These are phyloP conservation scores for Lutraria rhynchaena DNA, from an alignment of 1,140 invertebrate genomes.

Conservation along the genomic window DNA sequence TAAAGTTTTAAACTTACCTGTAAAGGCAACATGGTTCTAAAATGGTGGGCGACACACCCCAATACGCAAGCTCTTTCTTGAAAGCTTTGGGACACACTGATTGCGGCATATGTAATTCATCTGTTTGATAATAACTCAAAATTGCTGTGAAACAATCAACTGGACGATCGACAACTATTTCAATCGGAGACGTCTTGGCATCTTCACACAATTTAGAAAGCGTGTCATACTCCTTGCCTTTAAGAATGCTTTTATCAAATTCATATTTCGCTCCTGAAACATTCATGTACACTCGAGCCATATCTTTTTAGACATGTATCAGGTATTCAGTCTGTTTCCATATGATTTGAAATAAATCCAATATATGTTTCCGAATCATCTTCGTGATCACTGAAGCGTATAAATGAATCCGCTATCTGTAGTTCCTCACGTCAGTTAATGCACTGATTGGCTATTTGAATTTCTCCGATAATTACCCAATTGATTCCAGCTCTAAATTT, in stretches of 20 bases:
- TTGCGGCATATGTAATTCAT: slow-evolving; percentile 69
- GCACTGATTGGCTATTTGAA: too few relatives aligned
- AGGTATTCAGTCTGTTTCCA: too few relatives aligned
- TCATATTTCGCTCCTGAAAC: slow-evolving; percentile 35
- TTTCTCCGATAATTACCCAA: too few relatives aligned
- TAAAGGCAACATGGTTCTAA: slow-evolving; percentile 72
- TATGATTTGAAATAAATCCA: too few relatives aligned
- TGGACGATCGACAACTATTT: slow-evolving; percentile 50
- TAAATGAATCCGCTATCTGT: too few relatives aligned
- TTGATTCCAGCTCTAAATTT: too few relatives aligned
- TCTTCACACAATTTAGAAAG: slow-evolving; percentile 17
- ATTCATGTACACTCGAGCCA: slow-evolving; percentile 25
- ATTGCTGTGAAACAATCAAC: slow-evolving; percentile 64
- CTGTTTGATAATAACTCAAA: slow-evolving; percentile 67
- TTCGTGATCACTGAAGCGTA: too few relatives aligned
- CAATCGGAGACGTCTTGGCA: neutral
- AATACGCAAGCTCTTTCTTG: slow-evolving; percentile 70
- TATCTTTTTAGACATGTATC: neutral
- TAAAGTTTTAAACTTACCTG: too few relatives aligned
- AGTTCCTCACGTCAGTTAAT: too few relatives aligned
- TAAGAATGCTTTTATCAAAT: slow-evolving; percentile 22
- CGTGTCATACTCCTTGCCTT: neutral
- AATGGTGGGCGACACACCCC: slow-evolving; percentile 64
- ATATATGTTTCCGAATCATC: too few relatives aligned
- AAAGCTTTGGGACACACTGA: slow-evolving; percentile 66